Percentiles rank a stretch among this genome's conserved stretches.
Evolutionary conservation across 2,888 invertebrate species (phyloP).

Genomic region (Hoplodrina blanda): DNA sequence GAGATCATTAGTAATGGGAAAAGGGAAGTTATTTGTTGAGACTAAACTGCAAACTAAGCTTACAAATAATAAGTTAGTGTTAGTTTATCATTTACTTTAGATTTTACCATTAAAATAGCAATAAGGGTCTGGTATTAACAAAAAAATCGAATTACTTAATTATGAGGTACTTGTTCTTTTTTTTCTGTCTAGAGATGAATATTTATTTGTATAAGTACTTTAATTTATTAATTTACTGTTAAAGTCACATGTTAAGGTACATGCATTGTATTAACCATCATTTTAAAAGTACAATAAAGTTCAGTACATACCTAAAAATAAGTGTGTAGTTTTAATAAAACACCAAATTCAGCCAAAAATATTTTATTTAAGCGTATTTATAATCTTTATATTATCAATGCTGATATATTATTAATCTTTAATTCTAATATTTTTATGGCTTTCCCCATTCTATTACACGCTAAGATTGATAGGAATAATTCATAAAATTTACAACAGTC

Average conservation of each 20-base stretch:
- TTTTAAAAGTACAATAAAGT: constrained; percentile 57
- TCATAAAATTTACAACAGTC: constrained; percentile 77
- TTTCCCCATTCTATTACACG: constrained; percentile 81
- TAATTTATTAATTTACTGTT: constrained; percentile 58
- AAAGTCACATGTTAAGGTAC: constrained; percentile 6
- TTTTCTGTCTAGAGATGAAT: constrained; percentile 10
- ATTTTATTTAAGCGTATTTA: constrained; percentile 91
- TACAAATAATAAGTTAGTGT: constrained; percentile 39
- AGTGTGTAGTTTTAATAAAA: constrained; percentile 73
- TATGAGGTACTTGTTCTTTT: constrained; percentile 8
- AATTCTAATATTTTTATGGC: constrained; percentile 88
- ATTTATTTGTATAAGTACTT: constrained; percentile 9
- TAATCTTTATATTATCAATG: constrained; percentile 90
- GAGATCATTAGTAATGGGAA: constrained; percentile 86
- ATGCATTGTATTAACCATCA: constrained; percentile 48
- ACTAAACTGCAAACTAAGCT: constrained; percentile 51
- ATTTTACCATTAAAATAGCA: constrained; percentile 32
- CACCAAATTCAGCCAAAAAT: constrained; percentile 88
- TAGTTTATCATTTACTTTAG: constrained; percentile 53
- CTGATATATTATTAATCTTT: constrained; percentile 90
- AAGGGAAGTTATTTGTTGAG: constrained; percentile 85
- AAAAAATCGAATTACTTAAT: constrained; percentile 1
- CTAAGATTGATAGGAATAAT: constrained; percentile 76
- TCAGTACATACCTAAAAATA: constrained; percentile 30
- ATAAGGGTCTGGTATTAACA: constrained; percentile 21